Conservation (phyloP, 2,113 vertebrate genomes). For the Galeopterus variegatus region DNA sequence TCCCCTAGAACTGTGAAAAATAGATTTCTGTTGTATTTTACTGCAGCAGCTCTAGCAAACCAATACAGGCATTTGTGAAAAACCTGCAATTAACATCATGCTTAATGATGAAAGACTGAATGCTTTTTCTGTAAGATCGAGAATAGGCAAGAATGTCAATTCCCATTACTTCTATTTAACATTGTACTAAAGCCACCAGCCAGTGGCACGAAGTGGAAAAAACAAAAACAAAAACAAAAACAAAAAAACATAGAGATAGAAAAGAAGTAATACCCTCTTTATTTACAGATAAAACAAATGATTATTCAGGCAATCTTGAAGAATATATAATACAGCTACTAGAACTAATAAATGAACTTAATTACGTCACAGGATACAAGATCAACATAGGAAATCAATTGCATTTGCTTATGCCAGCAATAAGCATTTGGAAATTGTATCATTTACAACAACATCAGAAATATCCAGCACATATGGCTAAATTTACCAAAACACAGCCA, state of each 20-base stretch:
- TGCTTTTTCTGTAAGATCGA: neutral
- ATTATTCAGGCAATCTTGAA: neutral
- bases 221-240: no score
- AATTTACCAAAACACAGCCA: neutral
- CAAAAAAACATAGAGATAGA: neutral
- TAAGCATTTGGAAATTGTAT: neutral
- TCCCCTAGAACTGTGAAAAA: neutral
- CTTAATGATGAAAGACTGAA: neutral
- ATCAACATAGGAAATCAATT: neutral
- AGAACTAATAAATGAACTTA: neutral
- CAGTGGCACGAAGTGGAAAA: no score
- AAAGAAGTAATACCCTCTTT: neutral
- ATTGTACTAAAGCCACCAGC: neutral
- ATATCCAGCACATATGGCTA: neutral
- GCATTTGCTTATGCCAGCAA: neutral
- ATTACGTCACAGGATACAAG: neutral
- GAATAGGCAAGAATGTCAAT: neutral
- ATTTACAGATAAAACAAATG: neutral
- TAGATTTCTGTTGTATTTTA: neutral
- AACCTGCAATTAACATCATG: neutral
- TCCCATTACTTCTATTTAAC: neutral
- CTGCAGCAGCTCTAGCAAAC: neutral
- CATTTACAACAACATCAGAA: neutral
- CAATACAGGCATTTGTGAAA: neutral
- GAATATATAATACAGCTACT: neutral